These are phyloP conservation scores for Aphidoletes aphidimyza DNA, from an alignment of 2,888 invertebrate species.

Conservation along the genomic window DNA sequence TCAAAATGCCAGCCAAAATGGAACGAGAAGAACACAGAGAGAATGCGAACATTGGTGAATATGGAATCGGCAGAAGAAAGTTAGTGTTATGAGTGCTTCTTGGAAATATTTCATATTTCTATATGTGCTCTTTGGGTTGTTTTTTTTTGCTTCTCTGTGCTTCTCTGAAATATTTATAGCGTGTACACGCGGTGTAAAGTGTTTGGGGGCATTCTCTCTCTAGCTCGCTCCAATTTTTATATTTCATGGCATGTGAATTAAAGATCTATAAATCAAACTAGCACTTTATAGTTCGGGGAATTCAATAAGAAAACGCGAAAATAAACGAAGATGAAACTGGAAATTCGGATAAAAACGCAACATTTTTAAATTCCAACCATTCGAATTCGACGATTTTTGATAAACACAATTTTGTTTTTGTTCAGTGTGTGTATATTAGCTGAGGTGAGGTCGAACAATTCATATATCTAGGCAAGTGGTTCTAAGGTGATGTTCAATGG, in stretches of 20 bases:
- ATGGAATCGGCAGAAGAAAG: neutral
- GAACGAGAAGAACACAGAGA: neutral
- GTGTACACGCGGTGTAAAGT: slow-evolving; percentile 33
- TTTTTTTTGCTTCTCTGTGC: neutral
- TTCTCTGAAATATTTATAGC: neutral
- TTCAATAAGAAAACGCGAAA: neutral
- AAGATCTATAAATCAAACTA: slow-evolving; percentile 19
- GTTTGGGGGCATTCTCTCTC: neutral
- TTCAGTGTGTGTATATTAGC: no score
- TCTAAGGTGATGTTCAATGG: no score
- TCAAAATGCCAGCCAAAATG: no score
- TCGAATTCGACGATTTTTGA: neutral
- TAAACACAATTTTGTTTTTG: no score
- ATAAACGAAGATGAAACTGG: neutral
- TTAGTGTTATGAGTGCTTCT: neutral
- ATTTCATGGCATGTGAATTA: neutral
- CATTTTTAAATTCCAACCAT: neutral
- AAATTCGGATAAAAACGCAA: neutral
- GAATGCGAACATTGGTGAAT: neutral
- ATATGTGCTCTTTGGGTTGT: neutral
- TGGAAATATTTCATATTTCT: neutral
- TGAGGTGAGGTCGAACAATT: no score
- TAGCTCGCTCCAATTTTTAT: neutral
- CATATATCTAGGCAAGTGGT: no score
- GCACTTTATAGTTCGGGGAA: slow-evolving; percentile 8